Evolutionary conservation across 1,140 invertebrate species (phyloP), one percentile per base, ranked within the genome.

Genomic region (Drosophila takahashii): DNA sequence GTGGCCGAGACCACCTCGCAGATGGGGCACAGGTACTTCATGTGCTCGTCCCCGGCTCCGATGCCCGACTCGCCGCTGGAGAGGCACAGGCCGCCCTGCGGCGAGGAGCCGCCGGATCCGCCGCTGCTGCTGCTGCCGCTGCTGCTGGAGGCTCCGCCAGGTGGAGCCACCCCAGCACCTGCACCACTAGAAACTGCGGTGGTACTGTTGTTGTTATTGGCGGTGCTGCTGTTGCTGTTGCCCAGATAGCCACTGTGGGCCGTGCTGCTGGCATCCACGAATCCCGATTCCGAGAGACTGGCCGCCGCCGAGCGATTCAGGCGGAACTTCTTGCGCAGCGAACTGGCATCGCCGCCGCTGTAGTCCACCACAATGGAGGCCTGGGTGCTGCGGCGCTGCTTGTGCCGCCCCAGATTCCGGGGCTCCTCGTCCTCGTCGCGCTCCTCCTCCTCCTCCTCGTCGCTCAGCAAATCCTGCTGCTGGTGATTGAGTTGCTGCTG

Each of bases 1-100:
- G 94, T 94, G 10, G 92, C 91, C 37, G 95, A 92, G 41, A 94
- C 93, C 27, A 93, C 93, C 29, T 94, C 93, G 91, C 95, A 96
- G 45, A 95, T 94, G 8, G 95, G 95, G 91, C 95, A 96, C 3
- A 93, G 56, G 74, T 92, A 93, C 69, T 93, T 93, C 57, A 92
- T 91, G 64, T 93, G 93, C 29, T 92, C 91, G 11, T 83, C 85
- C 8, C 84, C 84, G n/a, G 76, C 84, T 9, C 90, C 84, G 9
- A 86, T 89, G 37, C 84, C 84, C 1, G 87, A 91, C 47, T 91
- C 90, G 29, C 86, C 86, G 67, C 90, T 91, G 18, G 90, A 92
- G 7, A 78, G 67, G 52, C 85, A 77, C 36, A 73, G 51, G 5
- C 54, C 77, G 5, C 54, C 77, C n/a, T 91, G 80, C 0, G 89